Evolutionary conservation across 1,140 invertebrate genomes (phyloP).

Genomic region (Drosophila setifemur): DNA sequence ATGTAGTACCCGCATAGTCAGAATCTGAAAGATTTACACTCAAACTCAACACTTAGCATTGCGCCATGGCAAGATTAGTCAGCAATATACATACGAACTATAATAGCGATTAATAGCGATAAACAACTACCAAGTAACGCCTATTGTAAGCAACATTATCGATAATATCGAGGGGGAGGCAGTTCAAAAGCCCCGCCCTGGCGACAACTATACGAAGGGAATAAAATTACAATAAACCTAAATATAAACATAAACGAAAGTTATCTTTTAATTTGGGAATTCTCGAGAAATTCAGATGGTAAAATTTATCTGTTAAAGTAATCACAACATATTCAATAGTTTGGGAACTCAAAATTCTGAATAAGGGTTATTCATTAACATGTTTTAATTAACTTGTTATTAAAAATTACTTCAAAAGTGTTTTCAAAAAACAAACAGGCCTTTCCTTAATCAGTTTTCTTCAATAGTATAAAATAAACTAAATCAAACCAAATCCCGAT

Average conservation of each 20-base stretch:
- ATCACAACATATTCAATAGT: not conserved
- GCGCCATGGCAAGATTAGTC: slow-evolving; percentile 51
- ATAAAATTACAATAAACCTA: slow-evolving; percentile 41
- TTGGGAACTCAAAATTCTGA: no score
- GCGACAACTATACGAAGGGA: slow-evolving; percentile 33
- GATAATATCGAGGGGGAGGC: slow-evolving; percentile 4
- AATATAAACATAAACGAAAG: not conserved
- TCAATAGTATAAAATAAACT: no score
- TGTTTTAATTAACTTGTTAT: no score
- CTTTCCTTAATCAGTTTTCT: no score
- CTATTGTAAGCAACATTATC: slow-evolving; percentile 22
- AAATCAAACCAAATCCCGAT: no score
- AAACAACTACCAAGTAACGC: slow-evolving; percentile 36
- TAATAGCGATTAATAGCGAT: no score
- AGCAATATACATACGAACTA: slow-evolving; percentile 61
- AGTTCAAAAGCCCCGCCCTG: not conserved
- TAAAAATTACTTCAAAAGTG: no score
- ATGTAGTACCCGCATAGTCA: slow-evolving; percentile 40
- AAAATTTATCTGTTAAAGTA: not conserved
- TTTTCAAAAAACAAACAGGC: no score
- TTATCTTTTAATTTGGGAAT: not conserved
- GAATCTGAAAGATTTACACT: slow-evolving; percentile 75
- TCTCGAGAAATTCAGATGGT: no score
- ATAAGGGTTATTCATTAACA: no score
- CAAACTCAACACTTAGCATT: slow-evolving; percentile 31